A percentile compares a stretch with the other conserved stretches of the same genome.
phyloP scores from a whole-genome alignment of 2,888 invertebrate genomes.

The Pristionchus mayeri region DNA sequence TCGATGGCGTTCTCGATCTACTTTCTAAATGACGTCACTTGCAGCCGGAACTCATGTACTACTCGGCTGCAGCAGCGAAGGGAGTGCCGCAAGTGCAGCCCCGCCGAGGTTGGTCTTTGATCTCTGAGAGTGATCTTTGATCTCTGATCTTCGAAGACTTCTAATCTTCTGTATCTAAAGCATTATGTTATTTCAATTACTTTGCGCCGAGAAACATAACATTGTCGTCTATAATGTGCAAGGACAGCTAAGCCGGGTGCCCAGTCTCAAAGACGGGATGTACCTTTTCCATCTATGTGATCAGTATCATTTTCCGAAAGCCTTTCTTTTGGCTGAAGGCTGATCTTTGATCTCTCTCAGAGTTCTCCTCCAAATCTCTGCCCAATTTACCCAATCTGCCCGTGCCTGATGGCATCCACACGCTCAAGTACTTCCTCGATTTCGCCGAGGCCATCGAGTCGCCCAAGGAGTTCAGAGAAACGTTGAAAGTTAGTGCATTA shows the following conservation, averaged over 20 bases:
- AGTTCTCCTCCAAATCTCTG: constrained; percentile 14
- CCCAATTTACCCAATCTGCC: constrained; percentile 62
- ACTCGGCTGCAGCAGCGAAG: constrained; percentile 6
- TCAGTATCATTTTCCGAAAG: too few relatives aligned
- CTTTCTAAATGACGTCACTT: background rate
- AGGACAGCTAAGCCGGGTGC: too few relatives aligned
- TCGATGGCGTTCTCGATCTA: background rate
- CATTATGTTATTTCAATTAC: too few relatives aligned
- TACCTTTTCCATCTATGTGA: too few relatives aligned
- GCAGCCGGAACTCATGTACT: constrained; percentile 42
- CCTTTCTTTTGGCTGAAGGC: background rate
- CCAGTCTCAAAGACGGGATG: too few relatives aligned
- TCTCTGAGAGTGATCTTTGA: constrained; percentile 36
- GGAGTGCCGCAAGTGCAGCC: background rate
- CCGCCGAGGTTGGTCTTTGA: constrained; percentile 25
- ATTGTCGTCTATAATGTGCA: too few relatives aligned
- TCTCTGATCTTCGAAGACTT: background rate
- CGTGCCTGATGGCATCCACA: constrained; percentile 61
- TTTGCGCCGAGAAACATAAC: too few relatives aligned
- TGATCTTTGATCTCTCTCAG: constrained; percentile 13
- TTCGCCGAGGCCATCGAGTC: constrained; percentile 69
- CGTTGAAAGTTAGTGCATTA: constrained; percentile 59
- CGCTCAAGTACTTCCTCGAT: constrained; percentile 69
- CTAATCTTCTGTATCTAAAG: background rate
- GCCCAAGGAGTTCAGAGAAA: constrained; percentile 65